A percentile compares a stretch with the other conserved stretches of the same genome.
phyloP scores from a whole-genome alignment of 2,113 vertebrate genomes.

The Fukomys damarensis region DNA sequence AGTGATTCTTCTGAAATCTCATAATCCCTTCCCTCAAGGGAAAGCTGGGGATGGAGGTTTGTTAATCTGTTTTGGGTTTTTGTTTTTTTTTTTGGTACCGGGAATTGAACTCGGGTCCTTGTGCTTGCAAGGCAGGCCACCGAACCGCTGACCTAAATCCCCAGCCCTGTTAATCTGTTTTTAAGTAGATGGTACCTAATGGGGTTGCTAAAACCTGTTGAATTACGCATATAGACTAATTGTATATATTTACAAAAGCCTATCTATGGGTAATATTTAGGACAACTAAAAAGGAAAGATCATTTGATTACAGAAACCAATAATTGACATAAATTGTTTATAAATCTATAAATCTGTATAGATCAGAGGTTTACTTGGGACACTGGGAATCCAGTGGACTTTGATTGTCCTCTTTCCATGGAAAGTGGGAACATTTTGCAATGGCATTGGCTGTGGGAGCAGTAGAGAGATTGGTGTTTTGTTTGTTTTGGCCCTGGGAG shows the following conservation, averaged over 20 bases:
- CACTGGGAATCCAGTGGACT: conserved; percentile 48
- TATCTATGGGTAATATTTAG: not conserved
- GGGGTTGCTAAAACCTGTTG: not conserved
- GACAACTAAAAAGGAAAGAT: not conserved
- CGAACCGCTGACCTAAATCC: too few species aligned
- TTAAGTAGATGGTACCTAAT: not conserved
- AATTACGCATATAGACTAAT: not conserved
- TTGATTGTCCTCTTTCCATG: conserved; percentile 48
- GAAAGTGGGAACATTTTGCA: conserved; percentile 71
- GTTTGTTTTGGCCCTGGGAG: conserved; percentile 54
- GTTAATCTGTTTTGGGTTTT: not conserved
- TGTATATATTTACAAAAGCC: not conserved
- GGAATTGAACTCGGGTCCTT: too few species aligned
- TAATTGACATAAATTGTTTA: not conserved
- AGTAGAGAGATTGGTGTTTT: conserved; percentile 39
- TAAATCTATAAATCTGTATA: not conserved
- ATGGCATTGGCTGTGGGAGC: not conserved
- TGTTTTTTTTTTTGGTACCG: too few species aligned
- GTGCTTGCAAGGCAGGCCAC: too few species aligned
- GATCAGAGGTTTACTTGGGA: conserved; percentile 53
- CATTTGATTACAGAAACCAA: not conserved
- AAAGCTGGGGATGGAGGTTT: not conserved
- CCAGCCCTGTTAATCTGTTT: not conserved
- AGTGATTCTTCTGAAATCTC: not conserved
- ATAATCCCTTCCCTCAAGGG: not conserved